phyloP scores from a whole-genome alignment of 2,888 invertebrate species.

The Scelioninae gen. 2 region DNA sequence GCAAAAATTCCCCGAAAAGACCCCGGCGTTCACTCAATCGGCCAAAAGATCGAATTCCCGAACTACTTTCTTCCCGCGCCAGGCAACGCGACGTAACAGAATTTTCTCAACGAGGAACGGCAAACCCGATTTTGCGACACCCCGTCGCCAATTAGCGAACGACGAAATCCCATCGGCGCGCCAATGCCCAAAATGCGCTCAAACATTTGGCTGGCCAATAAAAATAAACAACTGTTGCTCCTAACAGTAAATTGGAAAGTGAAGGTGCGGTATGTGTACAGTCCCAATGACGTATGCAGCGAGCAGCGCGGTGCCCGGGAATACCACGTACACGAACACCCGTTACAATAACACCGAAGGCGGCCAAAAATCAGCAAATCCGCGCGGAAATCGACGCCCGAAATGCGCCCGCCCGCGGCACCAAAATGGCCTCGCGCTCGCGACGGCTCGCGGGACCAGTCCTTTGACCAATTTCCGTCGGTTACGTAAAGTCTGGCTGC shows the following conservation, averaged over 20 bases:
- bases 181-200: conserved; percentile 28
- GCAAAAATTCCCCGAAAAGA: too few species aligned
- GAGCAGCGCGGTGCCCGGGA: conserved; percentile 62
- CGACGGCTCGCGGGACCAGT: too few species aligned
- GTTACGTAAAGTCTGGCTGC: too few species aligned
- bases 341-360: conserved; percentile 47
- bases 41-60: background rate
- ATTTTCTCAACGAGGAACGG: background rate
- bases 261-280: conserved; percentile 69
- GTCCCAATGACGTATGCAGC: conserved; percentile 67
- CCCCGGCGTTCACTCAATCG: too few species aligned
- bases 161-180: background rate
- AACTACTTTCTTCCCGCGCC: conserved; percentile 1
- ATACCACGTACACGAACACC: conserved; percentile 59
- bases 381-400: background rate
- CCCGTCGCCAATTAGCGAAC: too few species aligned
- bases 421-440: too few species aligned
- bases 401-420: too few species aligned
- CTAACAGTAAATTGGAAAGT: conserved; percentile 71
- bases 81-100: background rate
- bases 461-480: too few species aligned
- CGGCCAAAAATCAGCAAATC: conserved; percentile 2
- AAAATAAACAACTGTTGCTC: conserved; percentile 60
- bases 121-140: conserved; percentile 10
- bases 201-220: conserved; percentile 45